Conservation (phyloP, 2,113 vertebrate species). For the Pelecanus crispus region DNA sequence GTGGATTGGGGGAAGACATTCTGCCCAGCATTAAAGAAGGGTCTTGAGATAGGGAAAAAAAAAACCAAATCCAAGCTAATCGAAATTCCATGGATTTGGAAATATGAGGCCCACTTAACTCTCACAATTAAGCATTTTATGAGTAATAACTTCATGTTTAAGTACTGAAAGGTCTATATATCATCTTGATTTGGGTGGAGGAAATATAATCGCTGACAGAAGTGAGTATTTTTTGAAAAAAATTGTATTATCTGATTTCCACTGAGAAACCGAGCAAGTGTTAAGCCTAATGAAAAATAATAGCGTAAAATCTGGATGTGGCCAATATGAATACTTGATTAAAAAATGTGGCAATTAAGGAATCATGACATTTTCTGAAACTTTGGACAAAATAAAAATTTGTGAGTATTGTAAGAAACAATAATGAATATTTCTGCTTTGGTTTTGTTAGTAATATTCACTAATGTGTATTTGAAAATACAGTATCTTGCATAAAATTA, state of each 20-base stretch:
- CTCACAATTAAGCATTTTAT: background rate
- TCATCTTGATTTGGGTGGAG: background rate
- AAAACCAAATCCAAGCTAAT: background rate
- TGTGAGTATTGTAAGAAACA: background rate
- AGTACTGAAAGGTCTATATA: background rate
- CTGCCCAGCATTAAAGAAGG: background rate
- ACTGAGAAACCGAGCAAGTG: background rate
- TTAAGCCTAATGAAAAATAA: background rate
- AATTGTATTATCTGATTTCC: background rate
- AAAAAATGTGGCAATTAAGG: background rate
- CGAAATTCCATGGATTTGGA: background rate
- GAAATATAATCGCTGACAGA: background rate
- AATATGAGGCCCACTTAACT: background rate
- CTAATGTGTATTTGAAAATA: background rate
- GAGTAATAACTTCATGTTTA: background rate
- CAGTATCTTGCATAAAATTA: background rate
- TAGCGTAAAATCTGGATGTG: background rate
- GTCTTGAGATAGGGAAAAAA: background rate
- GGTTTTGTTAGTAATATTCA: background rate
- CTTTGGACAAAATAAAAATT: background rate
- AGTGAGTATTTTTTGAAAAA: background rate
- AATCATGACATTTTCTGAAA: background rate
- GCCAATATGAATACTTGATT: background rate
- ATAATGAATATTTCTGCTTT: background rate
- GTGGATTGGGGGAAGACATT: background rate